Conservation (phyloP, 2,113 vertebrate species). For the Otis tarda region DNA sequence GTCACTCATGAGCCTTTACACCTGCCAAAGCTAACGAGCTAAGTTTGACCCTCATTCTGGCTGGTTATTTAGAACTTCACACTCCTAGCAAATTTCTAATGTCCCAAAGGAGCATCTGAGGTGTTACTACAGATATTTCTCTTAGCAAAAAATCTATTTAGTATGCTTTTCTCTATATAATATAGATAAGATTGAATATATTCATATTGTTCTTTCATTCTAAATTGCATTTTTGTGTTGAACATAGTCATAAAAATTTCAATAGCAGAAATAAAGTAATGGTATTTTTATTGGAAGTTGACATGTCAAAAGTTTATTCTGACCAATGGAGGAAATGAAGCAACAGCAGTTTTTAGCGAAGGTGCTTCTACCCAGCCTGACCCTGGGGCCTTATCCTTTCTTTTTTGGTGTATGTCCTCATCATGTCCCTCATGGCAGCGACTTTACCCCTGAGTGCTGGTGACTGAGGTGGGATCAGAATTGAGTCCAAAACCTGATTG, state of each 20-base stretch:
- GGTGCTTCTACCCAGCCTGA: background rate
- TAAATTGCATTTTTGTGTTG: background rate
- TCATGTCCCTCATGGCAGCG: background rate
- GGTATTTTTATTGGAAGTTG: background rate
- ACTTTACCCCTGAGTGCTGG: background rate
- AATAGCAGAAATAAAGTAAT: background rate
- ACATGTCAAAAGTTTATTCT: background rate
- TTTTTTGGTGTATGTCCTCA: background rate
- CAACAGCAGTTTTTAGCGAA: background rate
- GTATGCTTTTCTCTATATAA: background rate
- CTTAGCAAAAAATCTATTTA: background rate
- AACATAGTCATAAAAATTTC: background rate
- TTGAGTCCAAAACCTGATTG: background rate
- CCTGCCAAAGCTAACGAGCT: conserved; percentile 16
- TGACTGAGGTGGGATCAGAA: background rate
- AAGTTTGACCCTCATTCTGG: conserved; percentile 9
- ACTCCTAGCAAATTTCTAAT: background rate
- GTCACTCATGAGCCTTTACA: conserved; percentile 11
- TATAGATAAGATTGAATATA: background rate
- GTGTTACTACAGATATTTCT: background rate
- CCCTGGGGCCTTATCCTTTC: background rate
- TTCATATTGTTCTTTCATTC: background rate
- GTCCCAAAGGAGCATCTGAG: background rate
- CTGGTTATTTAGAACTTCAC: background rate
- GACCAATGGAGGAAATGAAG: background rate